phyloP scores from a whole-genome alignment of 2,888 invertebrate genomes.

The Ormyrus labotus region DNA sequence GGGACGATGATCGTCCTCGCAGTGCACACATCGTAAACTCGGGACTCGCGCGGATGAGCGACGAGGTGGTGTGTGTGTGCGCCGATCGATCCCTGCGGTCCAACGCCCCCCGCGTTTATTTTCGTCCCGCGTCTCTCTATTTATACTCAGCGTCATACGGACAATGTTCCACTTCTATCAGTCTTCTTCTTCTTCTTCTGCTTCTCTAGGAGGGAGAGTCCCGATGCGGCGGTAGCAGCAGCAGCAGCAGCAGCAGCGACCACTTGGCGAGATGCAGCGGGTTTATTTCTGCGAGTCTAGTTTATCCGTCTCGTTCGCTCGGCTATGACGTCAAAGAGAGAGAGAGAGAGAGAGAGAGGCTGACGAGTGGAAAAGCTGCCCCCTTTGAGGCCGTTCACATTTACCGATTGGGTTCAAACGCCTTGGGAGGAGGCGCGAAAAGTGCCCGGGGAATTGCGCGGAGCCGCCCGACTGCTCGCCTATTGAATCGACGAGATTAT shows the following conservation, averaged over 20 bases:
- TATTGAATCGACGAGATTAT: too few relatives aligned
- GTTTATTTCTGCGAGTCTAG: background rate
- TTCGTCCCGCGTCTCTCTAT: conserved; percentile 66
- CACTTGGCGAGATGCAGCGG: conserved; percentile 38
- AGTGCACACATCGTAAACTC: too few relatives aligned
- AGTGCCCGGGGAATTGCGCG: too few relatives aligned
- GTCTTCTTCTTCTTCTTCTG: background rate
- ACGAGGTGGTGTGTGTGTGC: too few relatives aligned
- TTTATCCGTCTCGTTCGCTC: background rate
- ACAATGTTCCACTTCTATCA: conserved; percentile 72
- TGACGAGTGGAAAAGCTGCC: conserved; percentile 42
- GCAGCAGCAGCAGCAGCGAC: conserved; percentile 3
- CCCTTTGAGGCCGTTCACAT: conserved; percentile 55
- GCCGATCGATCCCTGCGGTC: conserved; percentile 67
- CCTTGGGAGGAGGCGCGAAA: background rate
- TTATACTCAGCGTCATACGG: conserved; percentile 68
- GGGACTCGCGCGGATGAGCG: too few relatives aligned
- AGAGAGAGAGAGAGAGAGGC: conserved; percentile 6
- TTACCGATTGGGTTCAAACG: conserved; percentile 39
- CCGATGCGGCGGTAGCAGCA: background rate
- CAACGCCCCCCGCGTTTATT: conserved; percentile 70
- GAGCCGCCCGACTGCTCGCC: too few relatives aligned
- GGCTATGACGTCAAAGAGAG: conserved; percentile 49
- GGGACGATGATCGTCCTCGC: too few relatives aligned
- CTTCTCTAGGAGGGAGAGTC: background rate